Evolutionary conservation across 2,888 invertebrate genomes (phyloP).

Genomic region (Amiota communis): DNA sequence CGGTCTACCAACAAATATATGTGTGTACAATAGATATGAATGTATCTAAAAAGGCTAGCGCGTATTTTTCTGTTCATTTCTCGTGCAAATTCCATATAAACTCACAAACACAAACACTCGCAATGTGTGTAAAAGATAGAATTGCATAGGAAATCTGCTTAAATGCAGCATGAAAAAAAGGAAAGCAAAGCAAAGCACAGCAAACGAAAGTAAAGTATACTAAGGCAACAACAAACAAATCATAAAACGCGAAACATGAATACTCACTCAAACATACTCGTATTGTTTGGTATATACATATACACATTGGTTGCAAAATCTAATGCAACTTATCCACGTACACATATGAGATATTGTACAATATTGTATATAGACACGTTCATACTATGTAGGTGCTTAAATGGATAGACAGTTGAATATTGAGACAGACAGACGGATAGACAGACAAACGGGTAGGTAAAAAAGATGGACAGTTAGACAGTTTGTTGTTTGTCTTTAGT

Average conservation of each 20-base stretch:
- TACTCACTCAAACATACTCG: conserved; percentile 19
- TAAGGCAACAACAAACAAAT: neutral
- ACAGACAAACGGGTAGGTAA: neutral
- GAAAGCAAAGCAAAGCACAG: conserved; percentile 14
- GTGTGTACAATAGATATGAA: conserved; percentile 3
- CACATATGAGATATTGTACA: neutral
- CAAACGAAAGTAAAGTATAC: neutral
- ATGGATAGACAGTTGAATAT: neutral
- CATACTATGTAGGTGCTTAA: neutral
- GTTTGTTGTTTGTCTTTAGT: neutral
- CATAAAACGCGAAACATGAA: conserved; percentile 25
- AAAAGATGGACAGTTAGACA: neutral
- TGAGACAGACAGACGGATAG: neutral
- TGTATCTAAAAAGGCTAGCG: neutral
- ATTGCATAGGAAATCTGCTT: conserved; percentile 25
- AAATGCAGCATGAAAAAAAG: conserved; percentile 22
- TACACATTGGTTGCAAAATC: conserved; percentile 18
- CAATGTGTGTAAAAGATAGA: neutral
- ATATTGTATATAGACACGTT: neutral
- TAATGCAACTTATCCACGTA: conserved; percentile 21
- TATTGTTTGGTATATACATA: no score
- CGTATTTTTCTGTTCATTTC: conserved; percentile 7
- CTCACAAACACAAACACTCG: neutral
- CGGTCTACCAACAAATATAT: neutral
- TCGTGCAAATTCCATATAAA: conserved; percentile 19